phyloP scores from a whole-genome alignment of 2,113 vertebrate genomes.

The Limanda limanda region DNA sequence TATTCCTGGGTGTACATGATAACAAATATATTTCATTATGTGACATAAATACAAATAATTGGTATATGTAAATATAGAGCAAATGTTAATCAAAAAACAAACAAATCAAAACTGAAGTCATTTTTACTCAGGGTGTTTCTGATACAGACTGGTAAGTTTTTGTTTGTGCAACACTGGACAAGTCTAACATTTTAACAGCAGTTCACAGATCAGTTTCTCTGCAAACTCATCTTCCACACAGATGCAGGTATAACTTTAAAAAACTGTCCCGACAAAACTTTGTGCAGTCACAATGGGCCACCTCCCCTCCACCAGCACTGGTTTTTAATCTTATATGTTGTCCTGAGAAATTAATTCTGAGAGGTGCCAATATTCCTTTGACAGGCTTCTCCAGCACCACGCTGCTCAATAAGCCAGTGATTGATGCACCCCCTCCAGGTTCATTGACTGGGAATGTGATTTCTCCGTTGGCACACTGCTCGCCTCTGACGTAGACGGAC shows the following conservation, averaged over 20 bases:
- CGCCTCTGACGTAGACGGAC: constrained; percentile 28
- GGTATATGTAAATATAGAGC: constrained; percentile 6
- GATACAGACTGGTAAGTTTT: no score
- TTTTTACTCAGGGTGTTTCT: no score
- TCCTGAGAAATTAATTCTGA: constrained; percentile 34
- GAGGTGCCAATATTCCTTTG: constrained; percentile 52
- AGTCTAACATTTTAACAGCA: background rate
- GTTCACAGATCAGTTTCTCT: no score
- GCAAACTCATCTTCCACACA: background rate
- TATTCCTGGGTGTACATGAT: no score
- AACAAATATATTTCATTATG: no score
- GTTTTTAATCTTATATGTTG: constrained; percentile 29
- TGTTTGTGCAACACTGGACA: no score
- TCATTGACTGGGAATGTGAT: constrained; percentile 55
- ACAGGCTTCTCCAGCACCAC: constrained; percentile 21
- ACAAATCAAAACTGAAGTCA: no score
- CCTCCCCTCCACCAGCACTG: background rate
- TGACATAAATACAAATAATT: background rate
- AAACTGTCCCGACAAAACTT: background rate
- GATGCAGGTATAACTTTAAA: background rate
- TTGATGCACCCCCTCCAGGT: constrained; percentile 60
- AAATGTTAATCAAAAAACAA: no score
- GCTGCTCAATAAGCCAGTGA: constrained; percentile 61
- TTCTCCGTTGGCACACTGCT: constrained; percentile 28
- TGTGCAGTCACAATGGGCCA: constrained; percentile 1